Percentiles rank a stretch among this genome's conserved stretches.
Evolutionary conservation across 2,113 vertebrate genomes (phyloP).

Genomic region (Herpetotheres cachinnans): DNA sequence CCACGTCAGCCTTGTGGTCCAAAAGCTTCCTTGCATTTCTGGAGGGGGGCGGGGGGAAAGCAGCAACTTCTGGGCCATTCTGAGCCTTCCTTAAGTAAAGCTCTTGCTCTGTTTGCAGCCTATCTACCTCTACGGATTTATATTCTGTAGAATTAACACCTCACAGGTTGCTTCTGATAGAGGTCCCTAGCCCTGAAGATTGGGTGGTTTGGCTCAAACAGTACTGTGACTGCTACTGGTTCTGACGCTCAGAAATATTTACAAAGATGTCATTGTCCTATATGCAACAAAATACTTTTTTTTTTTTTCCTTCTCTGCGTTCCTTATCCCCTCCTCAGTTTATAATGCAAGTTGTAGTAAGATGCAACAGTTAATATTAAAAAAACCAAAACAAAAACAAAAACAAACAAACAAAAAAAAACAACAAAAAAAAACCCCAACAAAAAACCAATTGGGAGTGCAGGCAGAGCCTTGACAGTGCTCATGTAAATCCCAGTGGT

Average conservation of each 20-base stretch:
- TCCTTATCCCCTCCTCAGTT: accelerated
- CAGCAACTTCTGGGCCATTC: not conserved
- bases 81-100: not conserved
- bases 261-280: not conserved
- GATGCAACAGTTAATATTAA: not conserved
- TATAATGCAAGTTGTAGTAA: not conserved
- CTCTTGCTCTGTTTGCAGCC: not conserved
- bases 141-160: not conserved
- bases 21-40: not conserved
- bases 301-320: not conserved
- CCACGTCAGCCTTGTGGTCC: not conserved
- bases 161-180: not conserved
- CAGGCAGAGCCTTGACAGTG: not conserved
- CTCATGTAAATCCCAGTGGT: not conserved
- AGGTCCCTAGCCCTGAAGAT: not conserved
- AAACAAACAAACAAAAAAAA: not conserved
- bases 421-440: not conserved
- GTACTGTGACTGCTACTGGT: not conserved
- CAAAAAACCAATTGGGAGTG: not conserved
- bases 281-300: not conserved
- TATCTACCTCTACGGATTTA: not conserved
- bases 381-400: not conserved
- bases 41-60: accelerated
- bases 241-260: not conserved
- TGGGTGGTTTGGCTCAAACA: not conserved